Base-by-base conservation (phyloP, 2,797 vertebrate genomes). In the Crax fasciolata region DNA sequence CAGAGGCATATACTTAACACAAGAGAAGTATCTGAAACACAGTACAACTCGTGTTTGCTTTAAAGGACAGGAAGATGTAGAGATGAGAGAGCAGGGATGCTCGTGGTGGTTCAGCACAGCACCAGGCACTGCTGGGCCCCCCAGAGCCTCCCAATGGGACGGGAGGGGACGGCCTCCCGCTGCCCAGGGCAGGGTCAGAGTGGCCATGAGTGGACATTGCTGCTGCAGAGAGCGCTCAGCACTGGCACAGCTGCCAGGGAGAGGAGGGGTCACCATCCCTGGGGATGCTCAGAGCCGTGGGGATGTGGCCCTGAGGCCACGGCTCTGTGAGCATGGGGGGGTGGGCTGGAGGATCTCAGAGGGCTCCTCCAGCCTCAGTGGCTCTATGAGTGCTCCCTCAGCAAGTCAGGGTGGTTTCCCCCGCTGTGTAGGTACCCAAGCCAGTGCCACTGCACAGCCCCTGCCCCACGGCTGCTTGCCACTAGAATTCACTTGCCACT, bases 391-490 rank as follows among this genome's bases (percentile, higher is more conserved):
- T 49, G 8, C 14, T 41, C 24, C 2, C 3, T 10, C 39, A 67
- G 17, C 21, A 41, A 13, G 7, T 1, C 5, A 5, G n/a, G 52
- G 55, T 14, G 41, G 35, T 24, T 17, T 30, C 7, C 0, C 3
- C 17, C 39, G 44, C 51, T 7, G 19, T 16, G 49, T 0, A 14
- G 14, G 25, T 10, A 32, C 1, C 1, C 17, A n/a, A 20, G 24
- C 0, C 3, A 65, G 65, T 52, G 28, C 5, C 0, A 12, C 8
- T 12, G 0, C 65, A 59, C 27, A 19, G 8, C 4, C 2, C 61
- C 38, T 38, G 27, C 15, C 59, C 52, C 59, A 7, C 23, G 49
- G 7, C 0, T 24, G 18, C 0, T 49, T 70, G 68, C 18, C 65
- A 46, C 39, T 4, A 3, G 44, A 27, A 27, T 0, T 39, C 12